A percentile compares a stretch with the other conserved stretches of the same genome.
phyloP scores from a whole-genome alignment of 2,113 vertebrate genomes.

The Chloebia gouldiae region DNA sequence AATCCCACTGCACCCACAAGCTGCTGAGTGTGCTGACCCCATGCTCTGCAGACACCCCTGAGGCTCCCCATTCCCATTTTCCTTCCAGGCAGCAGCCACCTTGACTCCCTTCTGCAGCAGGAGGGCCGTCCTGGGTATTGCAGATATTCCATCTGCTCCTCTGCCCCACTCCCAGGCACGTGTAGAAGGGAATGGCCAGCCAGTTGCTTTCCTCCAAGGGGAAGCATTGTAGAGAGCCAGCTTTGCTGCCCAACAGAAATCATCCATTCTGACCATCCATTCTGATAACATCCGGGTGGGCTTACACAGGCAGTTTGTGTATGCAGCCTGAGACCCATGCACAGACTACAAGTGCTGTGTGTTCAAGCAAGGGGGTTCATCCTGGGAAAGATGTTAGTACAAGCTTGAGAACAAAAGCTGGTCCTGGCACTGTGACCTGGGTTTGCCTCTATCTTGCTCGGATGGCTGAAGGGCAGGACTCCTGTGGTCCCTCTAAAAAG shows the following conservation, averaged over 20 bases:
- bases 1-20: not conserved
- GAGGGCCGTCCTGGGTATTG: not conserved
- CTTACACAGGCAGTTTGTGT: not conserved
- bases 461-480: not conserved
- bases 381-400: not conserved
- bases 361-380: not conserved
- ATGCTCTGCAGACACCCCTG: not conserved
- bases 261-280: not conserved
- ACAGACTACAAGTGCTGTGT: not conserved
- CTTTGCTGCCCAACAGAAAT: not conserved
- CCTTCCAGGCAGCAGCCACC: not conserved
- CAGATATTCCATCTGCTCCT: not conserved
- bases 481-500: not conserved
- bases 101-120: not conserved
- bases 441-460: not conserved
- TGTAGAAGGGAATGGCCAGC: not conserved
- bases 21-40: not conserved
- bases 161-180: accelerated
- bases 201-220: not conserved
- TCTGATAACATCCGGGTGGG: not conserved
- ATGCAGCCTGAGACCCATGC: not conserved
- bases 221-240: not conserved
- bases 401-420: not conserved
- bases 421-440: not conserved
- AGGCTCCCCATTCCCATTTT: not conserved